phyloP scores from a whole-genome alignment of 2,888 invertebrate species.

The Darwinula stevensoni region DNA sequence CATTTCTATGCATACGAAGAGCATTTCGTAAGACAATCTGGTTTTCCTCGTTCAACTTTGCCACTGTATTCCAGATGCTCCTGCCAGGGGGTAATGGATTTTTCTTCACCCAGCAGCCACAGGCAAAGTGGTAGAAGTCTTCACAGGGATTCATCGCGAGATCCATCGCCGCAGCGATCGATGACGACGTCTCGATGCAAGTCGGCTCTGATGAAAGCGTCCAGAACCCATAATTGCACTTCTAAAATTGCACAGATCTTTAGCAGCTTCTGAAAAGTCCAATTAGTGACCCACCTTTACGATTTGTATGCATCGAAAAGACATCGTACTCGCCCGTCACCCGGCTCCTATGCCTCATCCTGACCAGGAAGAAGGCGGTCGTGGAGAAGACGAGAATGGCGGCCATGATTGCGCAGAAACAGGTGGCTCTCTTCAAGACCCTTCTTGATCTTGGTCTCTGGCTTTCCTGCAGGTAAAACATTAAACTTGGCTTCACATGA shows the following conservation, averaged over 20 bases:
- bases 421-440: constrained; percentile 10
- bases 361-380: constrained; percentile 9
- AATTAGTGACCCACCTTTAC: background rate
- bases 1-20: constrained; percentile 30
- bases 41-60: constrained; percentile 69
- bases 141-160: constrained; percentile 43
- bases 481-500: too few relatives aligned
- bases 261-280: too few relatives aligned
- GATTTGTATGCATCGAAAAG: constrained; percentile 1
- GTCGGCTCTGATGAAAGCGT: constrained; percentile 44
- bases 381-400: constrained; percentile 9
- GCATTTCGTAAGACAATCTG: constrained; percentile 66
- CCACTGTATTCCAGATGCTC: constrained; percentile 82
- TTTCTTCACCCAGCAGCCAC: constrained; percentile 61
- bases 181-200: constrained; percentile 55
- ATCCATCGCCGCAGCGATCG: constrained; percentile 51
- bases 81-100: constrained; percentile 88
- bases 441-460: constrained; percentile 8
- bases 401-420: constrained; percentile 8
- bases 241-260: background rate
- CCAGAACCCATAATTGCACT: constrained; percentile 3
- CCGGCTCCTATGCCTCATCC: too few relatives aligned
- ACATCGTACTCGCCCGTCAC: too few relatives aligned
- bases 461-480: too few relatives aligned
- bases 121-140: constrained; percentile 64